Conservation (phyloP, 1,140 invertebrate genomes). For the Alviniconcha marisindica region DNA sequence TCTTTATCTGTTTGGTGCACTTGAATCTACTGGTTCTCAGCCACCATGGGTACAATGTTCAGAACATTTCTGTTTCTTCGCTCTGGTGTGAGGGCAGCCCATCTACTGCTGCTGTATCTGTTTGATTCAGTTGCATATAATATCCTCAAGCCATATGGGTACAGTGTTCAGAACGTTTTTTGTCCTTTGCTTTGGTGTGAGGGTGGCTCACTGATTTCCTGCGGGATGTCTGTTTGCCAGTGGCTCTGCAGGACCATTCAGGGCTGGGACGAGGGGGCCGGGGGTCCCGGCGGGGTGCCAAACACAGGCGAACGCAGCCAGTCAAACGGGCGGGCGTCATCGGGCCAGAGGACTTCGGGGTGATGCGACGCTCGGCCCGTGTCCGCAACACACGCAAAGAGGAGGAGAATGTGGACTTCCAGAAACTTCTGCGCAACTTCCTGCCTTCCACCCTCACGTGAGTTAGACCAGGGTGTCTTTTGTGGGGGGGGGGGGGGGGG, state of each 20-base stretch:
- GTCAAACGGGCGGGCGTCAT: not conserved
- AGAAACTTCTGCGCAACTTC: constrained; percentile 70
- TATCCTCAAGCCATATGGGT: too few relatives aligned
- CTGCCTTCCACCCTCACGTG: constrained; percentile 66
- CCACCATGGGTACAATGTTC: too few relatives aligned
- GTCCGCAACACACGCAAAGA: constrained; percentile 65
- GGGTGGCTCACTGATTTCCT: too few relatives aligned
- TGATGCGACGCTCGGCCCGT: constrained; percentile 68
- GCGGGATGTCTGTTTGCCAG: not conserved
- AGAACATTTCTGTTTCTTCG: too few relatives aligned
- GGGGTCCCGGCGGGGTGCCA: constrained; percentile 18
- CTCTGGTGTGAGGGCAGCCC: too few relatives aligned
- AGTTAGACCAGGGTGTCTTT: not conserved
- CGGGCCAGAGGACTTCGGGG: constrained; percentile 50
- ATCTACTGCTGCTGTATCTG: too few relatives aligned
- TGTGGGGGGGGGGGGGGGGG: not conserved
- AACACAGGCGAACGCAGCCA: constrained; percentile 35
- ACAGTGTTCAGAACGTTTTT: too few relatives aligned
- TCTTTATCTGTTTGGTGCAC: too few relatives aligned
- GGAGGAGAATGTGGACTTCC: constrained; percentile 70
- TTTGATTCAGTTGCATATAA: too few relatives aligned
- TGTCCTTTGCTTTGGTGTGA: too few relatives aligned
- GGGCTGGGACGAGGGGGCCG: constrained; percentile 24
- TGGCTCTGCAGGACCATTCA: constrained; percentile 39
- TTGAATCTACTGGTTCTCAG: too few relatives aligned